Base-by-base conservation (phyloP, 2,113 vertebrate genomes). In the Thunnus maccoyii region DNA sequence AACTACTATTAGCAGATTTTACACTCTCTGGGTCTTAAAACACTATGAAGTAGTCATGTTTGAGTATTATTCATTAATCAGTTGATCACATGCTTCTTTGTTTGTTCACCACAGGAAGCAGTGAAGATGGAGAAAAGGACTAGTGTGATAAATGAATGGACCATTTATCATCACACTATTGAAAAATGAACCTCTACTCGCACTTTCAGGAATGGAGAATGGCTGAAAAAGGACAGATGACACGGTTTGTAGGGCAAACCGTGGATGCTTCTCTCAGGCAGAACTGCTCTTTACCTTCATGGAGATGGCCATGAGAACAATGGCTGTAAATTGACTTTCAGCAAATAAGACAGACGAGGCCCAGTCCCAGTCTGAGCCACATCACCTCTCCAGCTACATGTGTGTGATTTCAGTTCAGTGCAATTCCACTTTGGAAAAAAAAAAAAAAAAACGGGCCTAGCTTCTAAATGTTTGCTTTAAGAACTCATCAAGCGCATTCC, bases 91-190 rank as follows among this genome's bases (percentile, higher is more conserved):
- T 18, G 56, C 4, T 46, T 44, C 81, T 3, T 47, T 22, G 63
- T 82, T 76, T 92, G 48, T 90, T 74, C 65, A 32, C 58, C 16
- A 11, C 20, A 99, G 98, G 98, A 89, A 99, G 98, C 96, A 98
- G 98, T 20, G 98, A 99, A 93, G 98, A 99, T 3, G 98, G 98
- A 87, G 98, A 99, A 52, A 99, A 97, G 83, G 98, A 99, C 76
- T 99, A 96, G 82, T 3, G 27, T 13, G 69, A 25, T 55, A 51
- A 84, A 0, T 83, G 91, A 73, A 86, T 93, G 70, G 66, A 80
- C 16, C 3, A 8, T 75, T 76, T 61, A 52, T 69, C 65, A 41
- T 66, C 56, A 66, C 75, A 76, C 82, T 47, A 57, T 63, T 68
- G 17, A 80, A 55, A 61, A 78, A 77, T 22, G 9, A 86, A 85